These are phyloP conservation scores for Tragelaphus oryx DNA, from an alignment of 2,797 vertebrate species.

Conservation along the genomic window DNA sequence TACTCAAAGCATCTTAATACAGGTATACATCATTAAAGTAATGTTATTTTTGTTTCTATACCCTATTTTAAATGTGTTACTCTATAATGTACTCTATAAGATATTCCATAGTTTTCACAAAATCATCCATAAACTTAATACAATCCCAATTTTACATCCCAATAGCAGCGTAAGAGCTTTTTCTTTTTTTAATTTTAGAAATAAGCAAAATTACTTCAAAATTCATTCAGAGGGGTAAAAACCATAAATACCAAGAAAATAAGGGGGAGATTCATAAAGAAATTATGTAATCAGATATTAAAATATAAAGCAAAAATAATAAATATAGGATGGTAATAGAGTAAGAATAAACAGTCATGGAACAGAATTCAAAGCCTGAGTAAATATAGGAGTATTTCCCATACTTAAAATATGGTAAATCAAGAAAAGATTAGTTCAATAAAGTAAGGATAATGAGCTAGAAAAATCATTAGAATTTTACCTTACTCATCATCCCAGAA, in stretches of 20 bases:
- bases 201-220: neutral
- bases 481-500: neutral
- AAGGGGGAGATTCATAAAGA: neutral
- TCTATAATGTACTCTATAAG: neutral
- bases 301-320: constrained; percentile 14
- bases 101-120: neutral
- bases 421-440: neutral
- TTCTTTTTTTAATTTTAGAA: neutral
- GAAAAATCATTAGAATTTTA: neutral
- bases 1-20: neutral
- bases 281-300: neutral
- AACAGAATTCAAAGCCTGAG: neutral
- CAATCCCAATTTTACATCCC: neutral
- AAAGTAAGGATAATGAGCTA: neutral
- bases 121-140: neutral
- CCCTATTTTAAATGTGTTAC: neutral
- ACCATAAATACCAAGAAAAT: neutral
- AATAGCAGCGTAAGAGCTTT: neutral
- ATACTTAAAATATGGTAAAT: neutral
- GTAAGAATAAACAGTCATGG: neutral
- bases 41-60: constrained; percentile 9
- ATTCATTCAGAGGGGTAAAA: neutral
- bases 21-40: neutral
- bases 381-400: neutral
- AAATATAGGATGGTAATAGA: neutral